Evolutionary conservation across 1,140 invertebrate species (phyloP), one percentile per base, ranked within the genome.

Genomic region (Vanessa atalanta): DNA sequence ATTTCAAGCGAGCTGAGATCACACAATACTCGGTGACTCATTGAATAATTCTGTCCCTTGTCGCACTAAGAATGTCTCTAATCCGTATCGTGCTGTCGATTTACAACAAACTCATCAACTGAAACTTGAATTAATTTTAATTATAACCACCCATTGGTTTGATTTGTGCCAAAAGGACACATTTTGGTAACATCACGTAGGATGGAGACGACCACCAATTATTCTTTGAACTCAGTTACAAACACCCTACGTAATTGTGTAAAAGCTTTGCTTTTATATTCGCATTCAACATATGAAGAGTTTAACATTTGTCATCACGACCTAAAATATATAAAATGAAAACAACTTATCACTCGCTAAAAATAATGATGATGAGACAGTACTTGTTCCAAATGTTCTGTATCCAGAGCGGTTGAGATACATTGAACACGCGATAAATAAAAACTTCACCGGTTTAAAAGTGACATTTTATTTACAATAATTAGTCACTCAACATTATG

Each of bases 281-380:
- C 9, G 53, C 9, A 57, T 12, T 16, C 7, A 57, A 26, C 37
- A 51, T 51, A n/a, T 15, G 4, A 15, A 61, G 13, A 61, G 14
- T n/a, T 31, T 37, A n/a, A n/a, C 13, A 61, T 13, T 61, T 61
- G 31, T 61, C 57, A 26, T 20, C 7, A 31, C 11, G 15, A 61
- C 12, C 15, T 16, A 37, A 37, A 57, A 57, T 57, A 43, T 43
- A 43, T 43, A 37, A 26, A 15, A 31, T 37, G 57, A 61, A 55
- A 31, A 47, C 47, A 66, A n/a, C 50, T n/a, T n/a, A 37, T 53
- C 60, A 68, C 55, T 47, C 37, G 23, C 65, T 53, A 72, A 57
- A 48, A 31, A 69, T 57, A 72, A 70, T 48, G 47, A 70, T 70
- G 43, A 48, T 37, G 47, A 47, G 23, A 50, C 47, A 14, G 68